phyloP scores from a whole-genome alignment of 2,797 vertebrate species.

The Enteromius anoplus region DNA sequence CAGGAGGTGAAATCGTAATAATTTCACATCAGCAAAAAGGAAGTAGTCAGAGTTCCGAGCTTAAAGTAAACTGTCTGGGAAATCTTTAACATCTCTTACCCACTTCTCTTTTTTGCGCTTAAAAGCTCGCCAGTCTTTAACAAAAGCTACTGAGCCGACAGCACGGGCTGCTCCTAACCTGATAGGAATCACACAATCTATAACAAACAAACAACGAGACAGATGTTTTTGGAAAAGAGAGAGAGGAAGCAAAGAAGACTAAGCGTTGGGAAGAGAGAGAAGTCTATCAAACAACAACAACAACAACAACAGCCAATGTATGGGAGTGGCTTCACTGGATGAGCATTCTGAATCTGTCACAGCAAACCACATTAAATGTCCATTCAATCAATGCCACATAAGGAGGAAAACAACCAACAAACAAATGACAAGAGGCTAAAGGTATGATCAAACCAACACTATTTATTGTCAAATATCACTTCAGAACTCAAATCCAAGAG shows the following conservation, averaged over 20 bases:
- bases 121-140: conserved; percentile 59
- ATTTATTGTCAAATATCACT: conserved; percentile 50
- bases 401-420: conserved; percentile 30
- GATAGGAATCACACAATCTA: conserved; percentile 85
- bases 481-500: background rate
- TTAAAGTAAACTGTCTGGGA: conserved; percentile 54
- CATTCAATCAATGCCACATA: background rate
- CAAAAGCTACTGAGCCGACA: conserved; percentile 59
- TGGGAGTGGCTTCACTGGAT: conserved; percentile 11
- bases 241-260: conserved; percentile 8
- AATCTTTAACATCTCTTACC: conserved; percentile 58
- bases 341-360: background rate
- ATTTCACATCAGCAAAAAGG: conserved; percentile 45
- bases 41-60: conserved; percentile 51
- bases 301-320: conserved; percentile 28
- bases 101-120: conserved; percentile 53
- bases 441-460: conserved; percentile 30
- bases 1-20: conserved; percentile 18
- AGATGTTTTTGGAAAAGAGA: conserved; percentile 65
- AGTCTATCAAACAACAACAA: conserved; percentile 20
- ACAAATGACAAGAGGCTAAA: conserved; percentile 54
- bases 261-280: conserved; percentile 6
- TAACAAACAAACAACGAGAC: conserved; percentile 78
- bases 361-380: background rate
- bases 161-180: conserved; percentile 81